A percentile compares a stretch with the other conserved stretches of the same genome.
Evolutionary conservation across 2,797 vertebrate genomes (phyloP).

Genomic region (Bradypus variegatus): DNA sequence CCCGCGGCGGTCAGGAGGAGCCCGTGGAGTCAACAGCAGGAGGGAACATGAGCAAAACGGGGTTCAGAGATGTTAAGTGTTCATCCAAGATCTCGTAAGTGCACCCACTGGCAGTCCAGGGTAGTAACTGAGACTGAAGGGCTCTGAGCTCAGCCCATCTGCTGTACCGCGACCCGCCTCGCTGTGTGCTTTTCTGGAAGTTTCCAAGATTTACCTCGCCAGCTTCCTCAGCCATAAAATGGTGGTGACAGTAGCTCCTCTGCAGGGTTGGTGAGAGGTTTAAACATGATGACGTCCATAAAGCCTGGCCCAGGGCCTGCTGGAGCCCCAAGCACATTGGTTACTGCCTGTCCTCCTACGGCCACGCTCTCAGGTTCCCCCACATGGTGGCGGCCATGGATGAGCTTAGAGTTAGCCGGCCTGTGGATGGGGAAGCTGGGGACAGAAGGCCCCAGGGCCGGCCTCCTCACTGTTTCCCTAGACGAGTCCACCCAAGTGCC

Average conservation of each 20-base stretch:
- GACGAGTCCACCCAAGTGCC: too few species aligned
- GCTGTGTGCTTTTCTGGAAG: neutral
- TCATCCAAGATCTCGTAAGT: neutral
- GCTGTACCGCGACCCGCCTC: accelerated
- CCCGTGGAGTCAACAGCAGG: too few species aligned
- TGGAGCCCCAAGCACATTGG: neutral
- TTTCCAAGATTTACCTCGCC: neutral
- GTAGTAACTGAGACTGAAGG: neutral
- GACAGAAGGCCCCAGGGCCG: neutral
- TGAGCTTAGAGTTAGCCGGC: neutral
- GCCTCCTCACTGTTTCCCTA: neutral
- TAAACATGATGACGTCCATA: neutral
- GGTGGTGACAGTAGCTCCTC: too few species aligned
- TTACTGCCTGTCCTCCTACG: neutral
- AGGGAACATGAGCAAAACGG: neutral
- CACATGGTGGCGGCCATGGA: too few species aligned
- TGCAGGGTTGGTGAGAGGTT: too few species aligned
- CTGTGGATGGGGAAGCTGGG: neutral
- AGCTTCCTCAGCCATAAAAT: neutral
- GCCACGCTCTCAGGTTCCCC: neutral
- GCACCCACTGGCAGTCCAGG: neutral
- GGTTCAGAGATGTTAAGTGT: neutral
- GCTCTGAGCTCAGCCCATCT: neutral
- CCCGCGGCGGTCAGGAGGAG: neutral
- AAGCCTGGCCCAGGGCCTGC: neutral